Evolutionary conservation across 2,888 invertebrate species (phyloP).

Genomic region (Meghimatium bilineatum): DNA sequence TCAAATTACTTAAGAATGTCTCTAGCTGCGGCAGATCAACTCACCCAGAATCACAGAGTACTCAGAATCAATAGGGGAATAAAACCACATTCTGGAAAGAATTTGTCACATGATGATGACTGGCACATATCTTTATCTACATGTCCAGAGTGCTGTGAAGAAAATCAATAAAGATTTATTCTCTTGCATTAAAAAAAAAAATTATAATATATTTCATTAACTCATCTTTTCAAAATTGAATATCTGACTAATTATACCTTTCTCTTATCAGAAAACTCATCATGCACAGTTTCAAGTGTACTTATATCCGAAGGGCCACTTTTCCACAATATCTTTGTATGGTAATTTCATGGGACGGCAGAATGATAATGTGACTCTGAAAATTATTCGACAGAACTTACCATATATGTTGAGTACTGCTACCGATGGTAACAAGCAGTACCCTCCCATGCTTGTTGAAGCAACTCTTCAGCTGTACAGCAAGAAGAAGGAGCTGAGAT

Average conservation of each 20-base stretch:
- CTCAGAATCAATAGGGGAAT: too few species aligned
- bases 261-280: slow-evolving; percentile 10
- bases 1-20: too few species aligned
- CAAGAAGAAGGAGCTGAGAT: slow-evolving; percentile 64
- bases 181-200: too few species aligned
- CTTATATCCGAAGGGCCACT: slow-evolving; percentile 69
- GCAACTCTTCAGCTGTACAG: slow-evolving; percentile 68
- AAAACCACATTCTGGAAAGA: too few species aligned
- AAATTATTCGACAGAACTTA: slow-evolving; percentile 55
- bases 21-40: too few species aligned
- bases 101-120: too few species aligned
- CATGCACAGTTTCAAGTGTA: slow-evolving; percentile 52
- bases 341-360: slow-evolving; percentile 66
- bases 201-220: neutral
- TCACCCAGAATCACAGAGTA: too few species aligned
- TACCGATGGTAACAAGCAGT: slow-evolving; percentile 35
- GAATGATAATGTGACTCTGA: slow-evolving; percentile 62
- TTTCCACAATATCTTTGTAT: slow-evolving; percentile 66
- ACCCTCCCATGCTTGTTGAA: slow-evolving; percentile 52
- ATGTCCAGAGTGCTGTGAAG: too few species aligned
- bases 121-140: too few species aligned
- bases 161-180: too few species aligned
- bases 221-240: neutral
- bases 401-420: neutral
- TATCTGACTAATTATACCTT: neutral